Percentiles rank a stretch among this genome's conserved stretches.
phyloP scores from a whole-genome alignment of 2,113 vertebrate genomes.

The Myocastor coypus region DNA sequence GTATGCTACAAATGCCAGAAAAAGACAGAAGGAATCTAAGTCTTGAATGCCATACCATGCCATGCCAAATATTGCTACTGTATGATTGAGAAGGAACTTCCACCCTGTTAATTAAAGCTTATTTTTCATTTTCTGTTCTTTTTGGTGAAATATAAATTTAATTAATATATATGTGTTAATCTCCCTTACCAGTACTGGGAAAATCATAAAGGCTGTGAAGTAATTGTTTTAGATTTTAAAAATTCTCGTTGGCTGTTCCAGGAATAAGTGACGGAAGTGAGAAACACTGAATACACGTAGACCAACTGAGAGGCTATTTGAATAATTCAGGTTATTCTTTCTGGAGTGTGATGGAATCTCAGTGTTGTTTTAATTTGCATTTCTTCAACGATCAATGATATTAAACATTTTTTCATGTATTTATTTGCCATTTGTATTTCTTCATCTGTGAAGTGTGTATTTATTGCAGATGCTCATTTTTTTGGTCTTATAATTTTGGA shows the following conservation, averaged over 20 bases:
- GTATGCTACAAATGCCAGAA: neutral
- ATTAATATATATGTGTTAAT: neutral
- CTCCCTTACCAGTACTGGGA: neutral
- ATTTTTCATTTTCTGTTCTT: neutral
- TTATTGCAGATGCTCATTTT: too few relatives aligned
- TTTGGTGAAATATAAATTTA: neutral
- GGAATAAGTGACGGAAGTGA: neutral
- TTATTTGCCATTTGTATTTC: too few relatives aligned
- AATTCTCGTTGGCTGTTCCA: neutral
- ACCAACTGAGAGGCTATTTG: neutral
- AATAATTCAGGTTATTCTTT: neutral
- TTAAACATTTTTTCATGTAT: too few relatives aligned
- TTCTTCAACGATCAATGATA: too few relatives aligned
- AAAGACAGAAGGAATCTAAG: neutral
- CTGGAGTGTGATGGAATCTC: too few relatives aligned
- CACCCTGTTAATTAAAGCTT: neutral
- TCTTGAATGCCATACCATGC: neutral
- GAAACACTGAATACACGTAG: neutral
- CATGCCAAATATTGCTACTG: neutral
- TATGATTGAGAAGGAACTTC: neutral
- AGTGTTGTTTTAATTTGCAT: too few relatives aligned
- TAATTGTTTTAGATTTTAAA: neutral
- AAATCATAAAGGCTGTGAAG: neutral
- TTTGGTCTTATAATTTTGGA: too few relatives aligned
- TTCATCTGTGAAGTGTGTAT: too few relatives aligned